These are phyloP conservation scores for Sialia sialis DNA, from an alignment of 2,113 vertebrate species.

Conservation along the genomic window DNA sequence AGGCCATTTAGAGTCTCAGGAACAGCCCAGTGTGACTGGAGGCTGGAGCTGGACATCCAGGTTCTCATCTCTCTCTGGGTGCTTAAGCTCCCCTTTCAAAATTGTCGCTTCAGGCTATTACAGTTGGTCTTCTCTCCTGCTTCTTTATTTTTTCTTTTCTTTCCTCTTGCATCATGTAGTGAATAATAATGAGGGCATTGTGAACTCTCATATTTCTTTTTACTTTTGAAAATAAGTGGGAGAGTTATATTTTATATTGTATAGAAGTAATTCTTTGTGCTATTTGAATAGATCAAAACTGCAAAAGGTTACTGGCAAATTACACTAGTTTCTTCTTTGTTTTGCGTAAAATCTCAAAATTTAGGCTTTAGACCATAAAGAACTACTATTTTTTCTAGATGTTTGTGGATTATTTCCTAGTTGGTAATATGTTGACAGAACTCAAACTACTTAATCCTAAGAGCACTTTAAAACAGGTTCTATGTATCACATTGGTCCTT, in stretches of 20 bases:
- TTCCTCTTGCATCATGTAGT: neutral
- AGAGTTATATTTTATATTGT: neutral
- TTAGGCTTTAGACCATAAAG: neutral
- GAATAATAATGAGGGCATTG: constrained; percentile 13
- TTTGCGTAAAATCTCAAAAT: neutral
- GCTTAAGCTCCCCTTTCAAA: neutral
- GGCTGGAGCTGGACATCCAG: neutral
- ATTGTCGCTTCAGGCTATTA: constrained; percentile 16
- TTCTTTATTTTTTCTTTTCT: neutral
- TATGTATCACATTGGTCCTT: neutral
- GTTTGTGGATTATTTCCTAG: neutral
- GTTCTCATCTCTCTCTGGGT: neutral
- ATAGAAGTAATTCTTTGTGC: neutral
- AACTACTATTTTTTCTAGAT: neutral
- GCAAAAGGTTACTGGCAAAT: neutral
- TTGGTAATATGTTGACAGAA: neutral
- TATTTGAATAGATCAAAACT: neutral
- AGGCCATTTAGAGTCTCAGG: neutral
- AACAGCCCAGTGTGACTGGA: neutral
- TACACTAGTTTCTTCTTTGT: neutral
- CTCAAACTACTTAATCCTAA: neutral
- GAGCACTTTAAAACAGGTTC: neutral
- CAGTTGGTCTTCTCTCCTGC: neutral
- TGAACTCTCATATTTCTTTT: neutral
- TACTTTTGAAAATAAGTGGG: neutral